A percentile compares a stretch with the other conserved stretches of the same genome.
phyloP scores from a whole-genome alignment of 64 coral and sea anemone genomes.

The Hydrozoanthus tunicans region DNA sequence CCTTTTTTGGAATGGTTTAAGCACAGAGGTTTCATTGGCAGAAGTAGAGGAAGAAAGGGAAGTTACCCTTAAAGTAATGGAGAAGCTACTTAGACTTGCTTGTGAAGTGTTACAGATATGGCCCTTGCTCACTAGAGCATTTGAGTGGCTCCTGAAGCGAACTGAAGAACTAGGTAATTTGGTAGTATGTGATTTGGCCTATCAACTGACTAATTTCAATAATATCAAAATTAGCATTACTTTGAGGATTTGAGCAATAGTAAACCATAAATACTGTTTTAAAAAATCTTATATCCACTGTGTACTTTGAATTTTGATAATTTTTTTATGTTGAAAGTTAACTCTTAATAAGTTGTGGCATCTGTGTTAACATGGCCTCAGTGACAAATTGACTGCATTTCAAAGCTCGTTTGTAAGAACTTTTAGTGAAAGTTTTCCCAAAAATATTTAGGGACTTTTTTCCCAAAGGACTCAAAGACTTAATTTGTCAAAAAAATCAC shows the following conservation, averaged over 20 bases:
- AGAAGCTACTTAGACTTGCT: constrained; percentile 20
- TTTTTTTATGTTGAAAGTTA: too few species aligned
- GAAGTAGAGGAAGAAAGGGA: background rate
- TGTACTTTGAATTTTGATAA: too few species aligned
- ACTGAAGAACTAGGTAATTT: constrained; percentile 20
- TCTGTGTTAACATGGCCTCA: too few species aligned
- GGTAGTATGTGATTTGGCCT: background rate
- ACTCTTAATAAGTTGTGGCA: too few species aligned
- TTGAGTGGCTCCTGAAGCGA: constrained; percentile 49
- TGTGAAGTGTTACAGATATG: background rate
- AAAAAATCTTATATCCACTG: too few species aligned
- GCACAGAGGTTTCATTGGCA: constrained; percentile 6
- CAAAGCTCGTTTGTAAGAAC: too few species aligned
- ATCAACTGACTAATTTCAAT: background rate
- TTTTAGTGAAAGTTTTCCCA: too few species aligned
- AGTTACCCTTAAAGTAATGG: constrained; percentile 13
- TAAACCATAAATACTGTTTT: background rate
- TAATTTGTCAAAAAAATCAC: too few species aligned
- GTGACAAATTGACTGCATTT: too few species aligned
- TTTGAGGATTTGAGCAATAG: background rate
- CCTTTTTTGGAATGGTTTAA: constrained; percentile 13
- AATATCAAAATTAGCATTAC: background rate
- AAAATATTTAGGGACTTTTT: too few species aligned
- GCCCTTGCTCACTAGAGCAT: constrained; percentile 26
- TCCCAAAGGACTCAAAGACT: too few species aligned